Evolutionary conservation across 2,797 vertebrate species (phyloP), one percentile per base, ranked within the genome.

Genomic region (Pangasius krempfi): DNA sequence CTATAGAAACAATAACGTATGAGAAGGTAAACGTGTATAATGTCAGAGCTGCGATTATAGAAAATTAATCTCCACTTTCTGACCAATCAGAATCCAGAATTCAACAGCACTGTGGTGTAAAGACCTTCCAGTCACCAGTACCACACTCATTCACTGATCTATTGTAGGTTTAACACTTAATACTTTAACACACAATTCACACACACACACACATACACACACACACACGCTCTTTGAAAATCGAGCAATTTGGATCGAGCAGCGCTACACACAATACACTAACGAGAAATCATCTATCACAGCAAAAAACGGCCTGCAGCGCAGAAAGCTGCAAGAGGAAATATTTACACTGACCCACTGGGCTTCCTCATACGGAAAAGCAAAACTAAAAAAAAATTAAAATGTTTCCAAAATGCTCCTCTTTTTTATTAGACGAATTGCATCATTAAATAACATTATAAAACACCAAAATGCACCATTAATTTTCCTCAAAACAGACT

Each of bases 371-470:
- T 86, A 92, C 90, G 91, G 92, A 92, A 94, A 95, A 95, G 94
- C 93, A 93, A 93, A 94, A 95, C 95, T 83, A 82, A 83, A 40
- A 84, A 64, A 27, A 83, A 66, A 84, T n/a, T 20, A 84, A 84
- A 66, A n/a, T 97, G 96, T 96, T 96, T 87, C 92, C 96, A 95
- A 97, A 98, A 97, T 96, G 95, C 96, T 96, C 80, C 66, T 85
- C 62, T 95, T 97, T 95, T 97, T 97, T 97, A 98, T 98, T 98
- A 98, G 97, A 98, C 97, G 97, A 97, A 98, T 98, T 98, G 98
- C 98, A 98, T 98, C 98, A 98, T 99, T 99, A 99, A 97, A 99
- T 98, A 97, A 98, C 97, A 98, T 98, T 98, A 98, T 97, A 98
- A 98, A 98, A 97, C 96, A 96, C 96, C 97, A 98, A 98, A 97